phyloP scores from a whole-genome alignment of 2,113 vertebrate genomes.

The Peucedramus taeniatus region DNA sequence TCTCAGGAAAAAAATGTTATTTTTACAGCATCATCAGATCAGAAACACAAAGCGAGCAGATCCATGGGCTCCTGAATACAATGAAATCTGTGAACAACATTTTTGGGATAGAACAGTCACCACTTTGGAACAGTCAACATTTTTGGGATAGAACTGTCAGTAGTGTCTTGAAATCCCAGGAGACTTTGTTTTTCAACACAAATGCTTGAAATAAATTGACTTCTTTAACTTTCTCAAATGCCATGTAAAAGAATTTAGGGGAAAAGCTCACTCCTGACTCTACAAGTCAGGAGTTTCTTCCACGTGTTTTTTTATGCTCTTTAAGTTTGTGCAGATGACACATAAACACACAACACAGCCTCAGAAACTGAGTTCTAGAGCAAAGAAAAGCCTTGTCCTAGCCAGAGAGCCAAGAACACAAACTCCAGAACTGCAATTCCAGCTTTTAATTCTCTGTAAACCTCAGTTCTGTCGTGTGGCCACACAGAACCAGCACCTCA shows the following conservation, averaged over 20 bases:
- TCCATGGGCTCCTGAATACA: neutral
- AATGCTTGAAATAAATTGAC: neutral
- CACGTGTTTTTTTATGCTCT: rapidly evolving
- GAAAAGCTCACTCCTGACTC: neutral
- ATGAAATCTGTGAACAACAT: neutral
- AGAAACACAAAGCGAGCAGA: neutral
- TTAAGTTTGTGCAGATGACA: neutral
- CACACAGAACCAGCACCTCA: neutral
- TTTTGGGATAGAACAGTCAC: neutral
- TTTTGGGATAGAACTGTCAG: neutral
- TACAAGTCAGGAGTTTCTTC: neutral
- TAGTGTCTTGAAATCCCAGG: neutral
- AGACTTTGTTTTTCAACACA: neutral
- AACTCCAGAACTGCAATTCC: neutral
- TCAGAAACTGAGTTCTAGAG: neutral
- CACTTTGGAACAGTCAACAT: too few relatives aligned
- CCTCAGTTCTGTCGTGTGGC: neutral
- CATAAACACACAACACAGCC: neutral
- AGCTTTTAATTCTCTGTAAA: neutral
- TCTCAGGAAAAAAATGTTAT: neutral
- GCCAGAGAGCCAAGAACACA: neutral
- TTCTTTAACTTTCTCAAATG: neutral
- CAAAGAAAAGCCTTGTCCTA: neutral
- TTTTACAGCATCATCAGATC: neutral
- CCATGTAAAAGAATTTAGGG: neutral